These are phyloP conservation scores for Chaitophorus viminalis DNA, from an alignment of 2,888 invertebrate species.

Conservation along the genomic window DNA sequence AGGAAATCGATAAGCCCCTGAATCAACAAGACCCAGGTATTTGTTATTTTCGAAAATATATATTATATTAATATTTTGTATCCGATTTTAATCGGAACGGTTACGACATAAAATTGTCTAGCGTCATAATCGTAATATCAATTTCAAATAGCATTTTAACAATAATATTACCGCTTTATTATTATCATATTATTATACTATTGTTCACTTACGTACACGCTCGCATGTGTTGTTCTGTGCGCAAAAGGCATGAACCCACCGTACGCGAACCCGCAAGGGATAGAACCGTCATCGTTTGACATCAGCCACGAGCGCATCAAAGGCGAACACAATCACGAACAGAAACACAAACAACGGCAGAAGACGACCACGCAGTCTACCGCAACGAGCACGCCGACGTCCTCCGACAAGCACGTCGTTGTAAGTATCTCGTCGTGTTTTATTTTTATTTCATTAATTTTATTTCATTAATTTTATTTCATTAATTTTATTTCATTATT, in stretches of 20 bases:
- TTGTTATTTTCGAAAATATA: neutral
- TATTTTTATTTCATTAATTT: neutral
- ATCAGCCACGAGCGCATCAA: constrained; percentile 73
- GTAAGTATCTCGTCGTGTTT: constrained; percentile 5
- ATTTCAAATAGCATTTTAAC: neutral
- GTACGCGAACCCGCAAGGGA: constrained; percentile 49
- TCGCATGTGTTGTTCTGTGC: neutral
- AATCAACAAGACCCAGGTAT: constrained; percentile 67
- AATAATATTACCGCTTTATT: neutral
- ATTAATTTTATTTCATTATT: neutral
- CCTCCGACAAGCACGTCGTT: constrained; percentile 48
- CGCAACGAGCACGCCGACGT: neutral
- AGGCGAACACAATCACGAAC: constrained; percentile 53
- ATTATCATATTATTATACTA: neutral
- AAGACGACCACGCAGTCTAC: constrained; percentile 4
- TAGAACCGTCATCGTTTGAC: constrained; percentile 69
- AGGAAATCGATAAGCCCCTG: constrained; percentile 75
- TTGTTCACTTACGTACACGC: neutral
- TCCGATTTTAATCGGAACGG: too few species aligned
- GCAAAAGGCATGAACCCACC: constrained; percentile 43
- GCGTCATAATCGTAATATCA: too few species aligned
- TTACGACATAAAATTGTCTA: too few species aligned
- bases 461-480: neutral
- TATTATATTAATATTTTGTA: too few species aligned
- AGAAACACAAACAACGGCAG: constrained; percentile 26